Evolutionary conservation across 2,797 vertebrate genomes (phyloP).

Genomic region (Enteromius argenteus): DNA sequence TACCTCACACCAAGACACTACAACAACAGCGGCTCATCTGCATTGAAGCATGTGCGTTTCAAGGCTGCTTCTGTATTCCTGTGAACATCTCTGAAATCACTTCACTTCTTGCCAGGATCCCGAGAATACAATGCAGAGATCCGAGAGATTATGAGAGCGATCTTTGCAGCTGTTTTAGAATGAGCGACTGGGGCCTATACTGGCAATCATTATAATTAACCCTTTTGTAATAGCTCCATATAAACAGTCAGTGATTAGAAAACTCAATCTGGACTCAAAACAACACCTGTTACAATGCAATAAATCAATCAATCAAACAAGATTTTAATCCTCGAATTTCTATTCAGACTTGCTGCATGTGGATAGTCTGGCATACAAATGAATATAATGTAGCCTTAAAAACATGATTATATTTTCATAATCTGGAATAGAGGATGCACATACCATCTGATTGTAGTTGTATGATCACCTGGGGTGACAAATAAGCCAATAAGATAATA

Average conservation of each 20-base stretch:
- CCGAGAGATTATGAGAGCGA: neutral
- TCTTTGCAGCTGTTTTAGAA: conserved; percentile 14
- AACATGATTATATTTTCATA: neutral
- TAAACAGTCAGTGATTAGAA: conserved; percentile 1
- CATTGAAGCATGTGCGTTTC: conserved; percentile 5
- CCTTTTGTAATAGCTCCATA: neutral
- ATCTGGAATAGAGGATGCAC: neutral
- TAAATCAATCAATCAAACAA: neutral
- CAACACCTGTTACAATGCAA: neutral
- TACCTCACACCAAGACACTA: neutral
- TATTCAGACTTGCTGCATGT: neutral
- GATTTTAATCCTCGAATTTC: neutral
- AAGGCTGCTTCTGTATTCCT: neutral
- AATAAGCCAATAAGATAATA: neutral
- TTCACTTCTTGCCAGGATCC: neutral
- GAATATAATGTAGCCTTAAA: neutral
- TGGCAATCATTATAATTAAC: neutral
- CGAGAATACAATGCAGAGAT: neutral
- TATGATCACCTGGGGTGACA: neutral
- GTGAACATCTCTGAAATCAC: conserved; percentile 9
- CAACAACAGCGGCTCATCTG: neutral
- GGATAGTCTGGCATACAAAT: neutral
- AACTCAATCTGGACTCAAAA: neutral
- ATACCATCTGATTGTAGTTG: neutral
- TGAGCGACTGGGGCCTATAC: neutral